phyloP scores from a whole-genome alignment of 2,113 vertebrate species.

The Elephas maximus region DNA sequence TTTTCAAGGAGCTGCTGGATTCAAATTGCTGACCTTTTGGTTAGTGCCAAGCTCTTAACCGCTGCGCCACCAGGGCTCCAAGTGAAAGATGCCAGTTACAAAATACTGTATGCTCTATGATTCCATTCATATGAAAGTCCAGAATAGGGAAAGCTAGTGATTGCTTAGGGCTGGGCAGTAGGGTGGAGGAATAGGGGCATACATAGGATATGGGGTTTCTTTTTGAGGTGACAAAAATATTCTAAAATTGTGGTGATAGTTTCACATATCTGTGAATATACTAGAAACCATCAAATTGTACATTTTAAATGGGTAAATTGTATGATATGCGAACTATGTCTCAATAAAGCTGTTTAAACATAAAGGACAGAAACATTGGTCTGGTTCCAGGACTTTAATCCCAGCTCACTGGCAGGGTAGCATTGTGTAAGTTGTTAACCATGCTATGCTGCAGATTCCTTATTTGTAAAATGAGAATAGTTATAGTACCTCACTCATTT shows the following conservation, averaged over 20 bases:
- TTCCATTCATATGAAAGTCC: background rate
- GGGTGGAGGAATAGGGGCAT: background rate
- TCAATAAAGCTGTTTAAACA: background rate
- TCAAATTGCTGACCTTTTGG: too few relatives aligned
- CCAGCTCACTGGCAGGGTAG: background rate
- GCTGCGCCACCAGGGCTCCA: too few relatives aligned
- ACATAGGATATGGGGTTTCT: background rate
- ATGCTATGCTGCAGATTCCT: slow-evolving; percentile 33
- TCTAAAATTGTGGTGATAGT: background rate
- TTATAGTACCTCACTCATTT: background rate
- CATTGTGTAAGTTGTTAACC: background rate
- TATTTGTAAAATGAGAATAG: slow-evolving; percentile 36
- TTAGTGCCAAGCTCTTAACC: too few relatives aligned
- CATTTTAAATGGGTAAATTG: background rate
- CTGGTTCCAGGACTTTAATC: background rate
- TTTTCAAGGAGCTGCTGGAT: too few relatives aligned
- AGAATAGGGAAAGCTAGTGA: background rate
- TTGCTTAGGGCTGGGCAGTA: background rate
- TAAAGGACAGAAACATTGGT: background rate
- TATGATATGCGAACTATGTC: background rate
- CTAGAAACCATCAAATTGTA: background rate
- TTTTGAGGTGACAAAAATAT: background rate
- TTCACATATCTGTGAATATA: background rate
- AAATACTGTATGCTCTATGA: background rate
- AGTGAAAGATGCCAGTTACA: background rate